Evolutionary conservation across 2,888 invertebrate species (phyloP), one percentile per base, ranked within the genome.

Genomic region (Volucella inanis): DNA sequence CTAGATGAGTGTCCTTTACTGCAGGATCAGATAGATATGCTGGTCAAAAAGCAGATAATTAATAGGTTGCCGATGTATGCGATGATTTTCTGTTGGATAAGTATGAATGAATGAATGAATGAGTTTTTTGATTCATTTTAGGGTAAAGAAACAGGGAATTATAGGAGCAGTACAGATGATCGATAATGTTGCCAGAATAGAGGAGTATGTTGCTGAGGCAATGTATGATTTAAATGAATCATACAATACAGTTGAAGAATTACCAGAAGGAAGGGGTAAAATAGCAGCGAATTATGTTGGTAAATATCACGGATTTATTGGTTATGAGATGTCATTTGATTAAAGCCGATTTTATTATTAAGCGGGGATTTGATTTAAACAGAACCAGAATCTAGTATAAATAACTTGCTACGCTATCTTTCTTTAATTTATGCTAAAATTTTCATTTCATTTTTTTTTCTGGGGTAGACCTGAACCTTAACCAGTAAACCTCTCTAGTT

Each of bases 1-100:
- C 87, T 90, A 38, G 89, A 92, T 47, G 93, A 93, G 39, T 94
- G 96, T 70, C 94, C 95, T 89, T 95, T 95, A 91, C 95, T 97
- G 49, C 94, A 95, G 90, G 96, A 96, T 92, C 97, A 97, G 90
- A 93, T 98, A 67, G 95, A 95, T 89, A 97, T 98, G 93, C 92
- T 97, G 15, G 94, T 97, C n/a, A 94, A 95, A 87, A 98, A 98
- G 90, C 96, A 97, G 91, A 92, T 98, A 47, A 94, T 95, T 2
- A 95, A 94, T 90, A 93, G 94, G 3, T 94, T 94, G 87, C 93
- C 94, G 18, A 91, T 92, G 92, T 93, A 90, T 90, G 91, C 88
- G 80, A n/a, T 15, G 14, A 9, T 70, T 59, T 57, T 76, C 15
- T 4, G 11, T 9, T 11, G 8, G 43, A 39, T 49, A 39, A 47